Percentiles rank a stretch among this genome's conserved stretches.
Conservation (phyloP, 2,113 vertebrate genomes). For the Cairina moschata region DNA sequence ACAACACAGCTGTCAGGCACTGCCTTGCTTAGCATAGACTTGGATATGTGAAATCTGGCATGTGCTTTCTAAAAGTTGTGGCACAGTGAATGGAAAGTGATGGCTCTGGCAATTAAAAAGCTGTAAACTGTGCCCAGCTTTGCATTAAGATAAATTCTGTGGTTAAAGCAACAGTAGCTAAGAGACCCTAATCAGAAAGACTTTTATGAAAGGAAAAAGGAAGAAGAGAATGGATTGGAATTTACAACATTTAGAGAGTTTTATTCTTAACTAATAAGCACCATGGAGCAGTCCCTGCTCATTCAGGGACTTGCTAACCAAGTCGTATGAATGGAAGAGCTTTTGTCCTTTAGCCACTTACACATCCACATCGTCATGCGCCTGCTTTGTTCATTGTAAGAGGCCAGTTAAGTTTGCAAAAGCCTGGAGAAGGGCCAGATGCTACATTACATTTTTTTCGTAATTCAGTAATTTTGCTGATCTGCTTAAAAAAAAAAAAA, state of each 20-base stretch:
- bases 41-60: background rate
- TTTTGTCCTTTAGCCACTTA: background rate
- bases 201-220: background rate
- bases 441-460: background rate
- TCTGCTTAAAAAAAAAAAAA: background rate
- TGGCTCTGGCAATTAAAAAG: background rate
- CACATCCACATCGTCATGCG: background rate
- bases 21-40: background rate
- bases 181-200: background rate
- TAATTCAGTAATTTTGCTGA: background rate
- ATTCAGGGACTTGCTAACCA: background rate
- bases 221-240: background rate
- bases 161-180: background rate
- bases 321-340: background rate
- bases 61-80: background rate
- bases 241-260: background rate
- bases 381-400: background rate
- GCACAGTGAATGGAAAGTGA: fast-evolving
- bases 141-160: background rate
- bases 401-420: background rate
- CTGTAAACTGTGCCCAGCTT: background rate
- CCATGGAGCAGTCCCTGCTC: background rate
- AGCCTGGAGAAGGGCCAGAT: background rate
- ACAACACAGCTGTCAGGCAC: too few relatives aligned
- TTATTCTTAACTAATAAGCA: background rate